Base-by-base conservation (phyloP, 1,140 invertebrate genomes). In the Camponotus floridanus region DNA sequence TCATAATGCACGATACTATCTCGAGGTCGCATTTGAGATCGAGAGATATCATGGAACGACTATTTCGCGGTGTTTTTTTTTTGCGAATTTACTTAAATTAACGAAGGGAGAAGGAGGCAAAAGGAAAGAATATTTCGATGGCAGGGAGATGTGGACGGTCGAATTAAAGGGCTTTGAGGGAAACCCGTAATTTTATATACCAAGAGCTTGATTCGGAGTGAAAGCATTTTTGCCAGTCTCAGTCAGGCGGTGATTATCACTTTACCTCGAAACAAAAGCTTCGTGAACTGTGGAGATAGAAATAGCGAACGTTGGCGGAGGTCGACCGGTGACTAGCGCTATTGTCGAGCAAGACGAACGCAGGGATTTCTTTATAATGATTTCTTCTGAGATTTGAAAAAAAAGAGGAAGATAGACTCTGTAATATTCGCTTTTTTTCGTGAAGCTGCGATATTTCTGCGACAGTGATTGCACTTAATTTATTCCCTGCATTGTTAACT, bases 161-260 rank as follows among this genome's bases (percentile, higher is more conserved):
- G 31, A 67, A 57, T 86, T 88, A 81, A 85, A 70, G 26, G 42
- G 39, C 42, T 59, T 73, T 61, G n/a, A 31, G 26, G 67, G 36
- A 73, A 86, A 88, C 55, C 76, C 51, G 70, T 86, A 86, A 89
- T 88, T 88, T 89, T 83, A 86, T 89, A 88, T 86, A 83, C 45
- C 7, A 33, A 45, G 67, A 61, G 55, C 36, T 39, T 36, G 31
- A 45, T 9, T 51, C 39, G 45, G 33, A 73, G 57, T 70, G 67
- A 84, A 76, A 65, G 61, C 87, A 76, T 86, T 89, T 76, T 85
- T 89, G 67, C 55, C 57, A 67, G 76, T 68, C 87, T 83, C 74
- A 61, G 42, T 64, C 84, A 73, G 87, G 70, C 65, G 74, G 71
- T 89, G 85, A 88, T 89, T 89, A 89, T 89, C 88, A 85, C 55